Percentiles rank a stretch among this genome's conserved stretches.
These are phyloP conservation scores for Sminthopsis crassicaudata DNA, from an alignment of 2,113 vertebrate species.

Conservation along the genomic window DNA sequence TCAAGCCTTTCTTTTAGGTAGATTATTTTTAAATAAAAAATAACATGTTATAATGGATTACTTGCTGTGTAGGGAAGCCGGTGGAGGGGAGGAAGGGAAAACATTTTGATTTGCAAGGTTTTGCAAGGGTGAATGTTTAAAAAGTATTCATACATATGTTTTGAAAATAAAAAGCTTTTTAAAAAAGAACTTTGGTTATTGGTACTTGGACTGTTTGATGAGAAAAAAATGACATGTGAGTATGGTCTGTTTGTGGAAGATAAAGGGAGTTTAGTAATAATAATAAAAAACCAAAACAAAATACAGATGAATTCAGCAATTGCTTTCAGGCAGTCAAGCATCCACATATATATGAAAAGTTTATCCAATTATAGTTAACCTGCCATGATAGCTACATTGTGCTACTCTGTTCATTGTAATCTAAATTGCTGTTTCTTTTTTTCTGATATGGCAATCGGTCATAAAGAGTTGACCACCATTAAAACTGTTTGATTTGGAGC, in stretches of 20 bases:
- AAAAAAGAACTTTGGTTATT: constrained; percentile 81
- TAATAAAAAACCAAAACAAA: constrained; percentile 31
- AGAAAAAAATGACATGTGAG: constrained; percentile 88
- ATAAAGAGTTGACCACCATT: constrained; percentile 99
- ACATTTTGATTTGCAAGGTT: no score
- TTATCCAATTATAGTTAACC: constrained; percentile 95
- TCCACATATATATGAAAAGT: constrained; percentile 91
- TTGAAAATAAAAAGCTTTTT: no score
- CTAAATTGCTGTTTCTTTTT: constrained; percentile 94
- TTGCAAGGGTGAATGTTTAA: no score
- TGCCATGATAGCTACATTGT: constrained; percentile 88
- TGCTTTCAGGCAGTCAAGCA: constrained; percentile 90
- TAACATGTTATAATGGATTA: neutral
- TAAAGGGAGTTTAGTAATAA: constrained; percentile 91
- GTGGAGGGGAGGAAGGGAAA: no score
- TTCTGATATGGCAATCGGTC: constrained; percentile 94
- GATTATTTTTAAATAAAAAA: constrained; percentile 56
- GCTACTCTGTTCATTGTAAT: constrained; percentile 92
- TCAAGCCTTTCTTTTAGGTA: constrained; percentile 64
- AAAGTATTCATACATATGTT: no score
- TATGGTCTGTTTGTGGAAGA: constrained; percentile 90
- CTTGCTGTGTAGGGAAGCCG: no score
- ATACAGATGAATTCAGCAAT: constrained; percentile 82
- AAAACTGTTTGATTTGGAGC: constrained; percentile 99
- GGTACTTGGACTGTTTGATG: constrained; percentile 94